phyloP scores from a whole-genome alignment of 2,888 invertebrate genomes.

The Macrosiphum euphorbiae region DNA sequence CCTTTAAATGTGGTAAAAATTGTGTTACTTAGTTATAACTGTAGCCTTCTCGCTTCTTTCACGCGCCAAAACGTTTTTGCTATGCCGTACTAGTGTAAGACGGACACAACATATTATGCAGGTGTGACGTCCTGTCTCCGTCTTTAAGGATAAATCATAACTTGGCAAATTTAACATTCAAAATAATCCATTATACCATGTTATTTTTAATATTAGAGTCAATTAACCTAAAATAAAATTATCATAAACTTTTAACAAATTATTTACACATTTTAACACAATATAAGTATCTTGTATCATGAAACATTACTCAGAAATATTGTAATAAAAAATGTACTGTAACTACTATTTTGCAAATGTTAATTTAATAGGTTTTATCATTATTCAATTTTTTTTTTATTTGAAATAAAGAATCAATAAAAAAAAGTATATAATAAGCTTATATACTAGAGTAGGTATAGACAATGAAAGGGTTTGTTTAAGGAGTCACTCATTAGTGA shows the following conservation, averaged over 20 bases:
- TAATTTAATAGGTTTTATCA: background rate
- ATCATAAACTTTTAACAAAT: background rate
- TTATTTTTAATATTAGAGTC: background rate
- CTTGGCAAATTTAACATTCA: background rate
- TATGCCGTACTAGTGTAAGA: no score
- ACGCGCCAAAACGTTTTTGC: no score
- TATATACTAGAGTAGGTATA: background rate
- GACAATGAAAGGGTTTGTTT: no score
- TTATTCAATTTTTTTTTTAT: background rate
- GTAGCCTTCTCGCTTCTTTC: no score
- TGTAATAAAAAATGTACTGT: background rate
- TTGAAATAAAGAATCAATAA: background rate
- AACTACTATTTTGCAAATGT: no score
- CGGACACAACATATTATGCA: no score
- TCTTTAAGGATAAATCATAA: no score
- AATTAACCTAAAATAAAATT: background rate
- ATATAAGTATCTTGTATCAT: background rate
- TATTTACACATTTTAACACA: background rate
- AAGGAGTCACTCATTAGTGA: no score
- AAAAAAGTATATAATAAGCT: background rate
- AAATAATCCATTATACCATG: background rate
- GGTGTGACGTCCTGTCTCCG: no score
- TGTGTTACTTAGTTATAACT: no score
- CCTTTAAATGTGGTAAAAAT: no score
- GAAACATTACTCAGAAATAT: constrained; percentile 5